Percentiles rank a stretch among this genome's conserved stretches.
Evolutionary conservation across 2,888 invertebrate species (phyloP).

Genomic region (Microchrysa polita): DNA sequence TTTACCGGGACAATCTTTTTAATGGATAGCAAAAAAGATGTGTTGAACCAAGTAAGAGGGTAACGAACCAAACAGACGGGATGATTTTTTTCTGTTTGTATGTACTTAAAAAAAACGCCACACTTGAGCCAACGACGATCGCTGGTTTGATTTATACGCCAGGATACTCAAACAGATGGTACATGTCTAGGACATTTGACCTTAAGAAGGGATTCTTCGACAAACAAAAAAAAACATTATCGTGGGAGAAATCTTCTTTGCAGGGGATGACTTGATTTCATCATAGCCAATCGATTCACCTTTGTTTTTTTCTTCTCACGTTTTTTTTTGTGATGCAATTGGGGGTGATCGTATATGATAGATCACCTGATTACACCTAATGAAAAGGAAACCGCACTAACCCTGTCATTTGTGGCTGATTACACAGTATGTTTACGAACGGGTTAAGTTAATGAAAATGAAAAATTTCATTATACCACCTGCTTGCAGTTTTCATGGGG

Average conservation of each 20-base stretch:
- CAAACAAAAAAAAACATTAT: slow-evolving; percentile 8
- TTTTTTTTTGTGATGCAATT: not conserved
- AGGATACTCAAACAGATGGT: slow-evolving; percentile 25
- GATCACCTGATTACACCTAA: slow-evolving; percentile 36
- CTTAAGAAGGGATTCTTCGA: not conserved
- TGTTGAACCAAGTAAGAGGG: not conserved
- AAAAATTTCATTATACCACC: slow-evolving; percentile 27
- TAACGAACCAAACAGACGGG: slow-evolving; percentile 18
- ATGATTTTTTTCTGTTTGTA: slow-evolving; percentile 13
- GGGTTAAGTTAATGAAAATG: slow-evolving; percentile 39
- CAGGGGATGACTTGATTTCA: slow-evolving; percentile 27
- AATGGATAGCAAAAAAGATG: not conserved
- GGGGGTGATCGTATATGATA: too few species aligned
- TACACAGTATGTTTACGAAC: slow-evolving; percentile 21
- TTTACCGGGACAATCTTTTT: not conserved
- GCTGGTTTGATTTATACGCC: slow-evolving; percentile 19
- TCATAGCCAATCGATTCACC: not conserved
- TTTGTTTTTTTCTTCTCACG: slow-evolving; percentile 27
- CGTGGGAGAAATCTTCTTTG: slow-evolving; percentile 31
- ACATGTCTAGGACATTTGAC: slow-evolving; percentile 3
- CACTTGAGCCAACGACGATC: not conserved
- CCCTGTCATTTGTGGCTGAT: slow-evolving; percentile 21
- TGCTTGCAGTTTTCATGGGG: slow-evolving; percentile 17
- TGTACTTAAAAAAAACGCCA: not conserved
- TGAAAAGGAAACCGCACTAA: slow-evolving; percentile 35